Base-by-base conservation (phyloP, 2,888 invertebrate genomes). In the Andricus curvator region DNA sequence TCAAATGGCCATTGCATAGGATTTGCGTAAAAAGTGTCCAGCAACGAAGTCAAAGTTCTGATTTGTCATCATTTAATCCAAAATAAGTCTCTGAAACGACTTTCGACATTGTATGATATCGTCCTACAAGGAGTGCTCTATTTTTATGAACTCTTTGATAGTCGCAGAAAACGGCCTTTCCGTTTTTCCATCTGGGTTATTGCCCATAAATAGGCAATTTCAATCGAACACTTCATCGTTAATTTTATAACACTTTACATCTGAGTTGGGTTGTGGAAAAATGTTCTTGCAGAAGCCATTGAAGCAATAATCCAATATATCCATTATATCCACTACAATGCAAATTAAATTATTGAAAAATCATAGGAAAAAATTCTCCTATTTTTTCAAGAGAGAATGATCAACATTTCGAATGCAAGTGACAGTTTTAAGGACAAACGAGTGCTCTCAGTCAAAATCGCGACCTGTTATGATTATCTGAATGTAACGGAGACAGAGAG, bases 401-500 rank as follows among this genome's bases (percentile, higher is more conserved):
- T 56, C n/a, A 56, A 56, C 0, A n/a, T n/a, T n/a, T 56, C 3
- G 11, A 20, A 11, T 11, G n/a, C 56, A 56, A n/a, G n/a, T n/a
- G n/a, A 56, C n/a, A 56, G 9, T n/a, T 56, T 56, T n/a, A 56
- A 56, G 56, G 56, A n/a, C 11, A 20, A 17, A 48, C 48, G 56
- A 56, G 5, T 56, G n/a, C n/a, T n/a, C 56, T n/a, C 56, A 56
- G n/a, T 51, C 60, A 22, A 79, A 84, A 85, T 82, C 83, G 65
- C 33, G 56, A 56, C 51, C 62, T 67, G 80, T 81, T 84, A 85
- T 86, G 85, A 82, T 80, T 85, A 84, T 84, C 85, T 85, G 67
- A 80, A 82, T 83, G 81, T 74, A 78, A 83, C 82, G 81, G 81
- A 83, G 84, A 86, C 84, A 84, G 84, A 85, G 82, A 86, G 86